phyloP scores from a whole-genome alignment of 92 coral and sea anemone species.

The Epizoanthus ramosus region DNA sequence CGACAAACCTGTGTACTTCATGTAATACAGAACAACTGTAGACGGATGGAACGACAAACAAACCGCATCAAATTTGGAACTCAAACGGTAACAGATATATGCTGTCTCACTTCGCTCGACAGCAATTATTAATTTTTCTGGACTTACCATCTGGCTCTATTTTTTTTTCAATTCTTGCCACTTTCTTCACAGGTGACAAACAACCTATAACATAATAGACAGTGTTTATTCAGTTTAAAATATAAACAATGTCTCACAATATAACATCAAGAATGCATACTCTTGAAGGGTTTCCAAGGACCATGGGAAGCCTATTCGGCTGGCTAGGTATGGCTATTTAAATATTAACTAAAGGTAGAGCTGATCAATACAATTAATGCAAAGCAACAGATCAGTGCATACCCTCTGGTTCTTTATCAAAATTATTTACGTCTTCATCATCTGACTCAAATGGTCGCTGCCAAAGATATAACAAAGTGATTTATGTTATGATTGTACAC shows the following conservation, averaged over 20 bases:
- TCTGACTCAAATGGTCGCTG: slow-evolving; percentile 38
- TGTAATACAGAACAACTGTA: too few species aligned
- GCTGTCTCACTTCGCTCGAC: too few species aligned
- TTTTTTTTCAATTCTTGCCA: slow-evolving; percentile 55
- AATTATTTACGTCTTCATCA: slow-evolving; percentile 23
- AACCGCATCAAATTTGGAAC: too few species aligned
- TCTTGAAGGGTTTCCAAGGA: too few species aligned
- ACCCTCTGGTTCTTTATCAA: slow-evolving; percentile 35
- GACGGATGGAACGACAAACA: too few species aligned
- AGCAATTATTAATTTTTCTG: background rate
- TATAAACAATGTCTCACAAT: too few species aligned
- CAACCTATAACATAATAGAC: slow-evolving; percentile 17
- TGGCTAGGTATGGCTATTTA: too few species aligned
- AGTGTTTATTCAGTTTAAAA: background rate
- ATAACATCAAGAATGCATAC: too few species aligned
- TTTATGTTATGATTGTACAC: background rate
- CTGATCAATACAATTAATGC: background rate
- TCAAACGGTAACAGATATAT: too few species aligned
- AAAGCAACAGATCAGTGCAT: background rate
- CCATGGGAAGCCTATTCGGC: too few species aligned
- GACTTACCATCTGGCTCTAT: slow-evolving; percentile 3
- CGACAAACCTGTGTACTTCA: too few species aligned
- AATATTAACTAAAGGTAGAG: too few species aligned
- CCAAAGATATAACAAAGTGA: background rate
- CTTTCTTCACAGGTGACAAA: slow-evolving; percentile 81